phyloP scores from a whole-genome alignment of 2,888 invertebrate genomes.

The Apeira syringaria region DNA sequence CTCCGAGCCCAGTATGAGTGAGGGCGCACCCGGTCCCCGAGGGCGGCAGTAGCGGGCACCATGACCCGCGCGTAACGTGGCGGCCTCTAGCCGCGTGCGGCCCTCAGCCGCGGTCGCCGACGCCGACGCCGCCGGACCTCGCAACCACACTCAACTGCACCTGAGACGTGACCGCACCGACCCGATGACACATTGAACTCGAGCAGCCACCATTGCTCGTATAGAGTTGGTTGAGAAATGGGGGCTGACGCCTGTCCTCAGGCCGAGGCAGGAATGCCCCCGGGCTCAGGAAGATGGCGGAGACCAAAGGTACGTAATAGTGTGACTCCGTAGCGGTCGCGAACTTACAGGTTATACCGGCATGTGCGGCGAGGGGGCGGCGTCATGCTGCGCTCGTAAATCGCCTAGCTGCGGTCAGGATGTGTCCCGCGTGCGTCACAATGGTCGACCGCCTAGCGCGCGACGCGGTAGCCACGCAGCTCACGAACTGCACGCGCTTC shows the following conservation, averaged over 20 bases:
- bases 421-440: conserved; percentile 52
- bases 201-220: conserved; percentile 97
- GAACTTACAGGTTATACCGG: conserved; percentile 20
- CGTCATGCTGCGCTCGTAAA: conserved; percentile 46
- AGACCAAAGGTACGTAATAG: conserved; percentile 86
- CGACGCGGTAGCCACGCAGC: conserved; percentile 35
- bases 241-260: conserved; percentile 99
- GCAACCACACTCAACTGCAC: conserved; percentile 64
- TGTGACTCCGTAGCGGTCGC: conserved; percentile 10
- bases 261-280: conserved; percentile 97
- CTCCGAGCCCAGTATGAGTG: conserved; percentile 42
- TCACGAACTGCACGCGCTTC: conserved; percentile 39
- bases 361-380: conserved; percentile 41
- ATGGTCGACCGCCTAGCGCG: conserved; percentile 35
- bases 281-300: conserved; percentile 88
- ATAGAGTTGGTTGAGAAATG: conserved; percentile 98
- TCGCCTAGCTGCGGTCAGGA: conserved; percentile 51
- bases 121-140: conserved; percentile 69
- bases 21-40: conserved; percentile 33
- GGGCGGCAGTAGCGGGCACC: conserved; percentile 49
- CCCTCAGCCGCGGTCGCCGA: conserved; percentile 61
- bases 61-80: conserved; percentile 56
- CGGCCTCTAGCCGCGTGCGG: conserved; percentile 70
- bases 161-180: conserved; percentile 52
- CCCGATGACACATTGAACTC: conserved; percentile 78